phyloP scores from a whole-genome alignment of 2,888 invertebrate species.

The Nomada flava region DNA sequence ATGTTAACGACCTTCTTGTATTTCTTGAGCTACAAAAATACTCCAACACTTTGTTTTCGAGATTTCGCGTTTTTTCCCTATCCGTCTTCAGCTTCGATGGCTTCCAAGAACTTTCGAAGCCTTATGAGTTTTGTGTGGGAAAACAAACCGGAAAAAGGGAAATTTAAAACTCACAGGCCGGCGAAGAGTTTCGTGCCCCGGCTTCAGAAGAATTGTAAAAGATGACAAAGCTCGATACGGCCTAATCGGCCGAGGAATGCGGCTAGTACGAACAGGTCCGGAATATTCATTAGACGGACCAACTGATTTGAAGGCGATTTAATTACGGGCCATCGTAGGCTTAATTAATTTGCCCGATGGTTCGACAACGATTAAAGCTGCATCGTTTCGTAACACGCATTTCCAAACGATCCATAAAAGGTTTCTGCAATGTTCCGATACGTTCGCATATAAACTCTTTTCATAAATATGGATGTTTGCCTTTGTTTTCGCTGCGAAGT shows the following conservation, averaged over 20 bases:
- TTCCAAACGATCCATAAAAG: conserved; percentile 17
- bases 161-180: conserved; percentile 24
- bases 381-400: conserved; percentile 32
- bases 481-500: background rate
- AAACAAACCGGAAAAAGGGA: conserved; percentile 22
- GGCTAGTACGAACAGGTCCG: conserved; percentile 62
- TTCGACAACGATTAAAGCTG: conserved; percentile 77
- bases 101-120: conserved; percentile 9
- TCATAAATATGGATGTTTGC: conserved; percentile 16
- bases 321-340: conserved; percentile 76
- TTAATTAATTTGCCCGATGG: conserved; percentile 81
- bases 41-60: background rate
- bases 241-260: conserved; percentile 69
- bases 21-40: background rate
- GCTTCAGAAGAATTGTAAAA: conserved; percentile 50
- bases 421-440: conserved; percentile 12
- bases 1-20: background rate
- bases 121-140: conserved; percentile 17
- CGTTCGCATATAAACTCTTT: conserved; percentile 4
- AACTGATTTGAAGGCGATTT: conserved; percentile 79
- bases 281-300: conserved; percentile 80
- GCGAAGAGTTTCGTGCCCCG: conserved; percentile 2
- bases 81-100: background rate
- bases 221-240: conserved; percentile 64
- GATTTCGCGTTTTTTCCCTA: background rate